Evolutionary conservation across 2,888 invertebrate species (phyloP).

Genomic region (Caenorhabditis sinica): DNA sequence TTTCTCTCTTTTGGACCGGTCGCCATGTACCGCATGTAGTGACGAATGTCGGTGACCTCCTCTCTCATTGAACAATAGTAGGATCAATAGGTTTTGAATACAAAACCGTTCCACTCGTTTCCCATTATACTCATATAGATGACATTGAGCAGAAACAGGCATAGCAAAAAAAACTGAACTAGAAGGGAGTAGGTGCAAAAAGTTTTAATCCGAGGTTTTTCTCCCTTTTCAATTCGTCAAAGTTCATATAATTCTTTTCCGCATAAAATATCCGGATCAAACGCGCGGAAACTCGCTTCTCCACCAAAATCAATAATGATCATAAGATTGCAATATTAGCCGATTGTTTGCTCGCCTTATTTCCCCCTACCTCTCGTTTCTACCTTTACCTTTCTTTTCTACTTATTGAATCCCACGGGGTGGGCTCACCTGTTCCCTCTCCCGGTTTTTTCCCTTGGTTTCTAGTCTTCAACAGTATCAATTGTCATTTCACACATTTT

Average conservation of each 20-base stretch:
- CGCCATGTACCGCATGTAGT: constrained; percentile 33
- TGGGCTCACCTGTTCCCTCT: constrained; percentile 20
- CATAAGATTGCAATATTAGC: constrained; percentile 66
- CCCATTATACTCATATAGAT: not conserved
- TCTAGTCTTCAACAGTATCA: not conserved
- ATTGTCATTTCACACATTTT: not conserved
- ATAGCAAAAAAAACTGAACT: not conserved
- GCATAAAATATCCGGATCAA: constrained; percentile 57
- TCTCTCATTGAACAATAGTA: constrained; percentile 28
- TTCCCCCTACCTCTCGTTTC: constrained; percentile 28
- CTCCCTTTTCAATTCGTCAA: constrained; percentile 17
- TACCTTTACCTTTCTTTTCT: constrained; percentile 37
- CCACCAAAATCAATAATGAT: constrained; percentile 59
- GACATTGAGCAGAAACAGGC: not conserved
- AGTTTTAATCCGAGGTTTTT: constrained; percentile 15
- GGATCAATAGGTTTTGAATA: constrained; percentile 53
- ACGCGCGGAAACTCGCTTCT: constrained; percentile 54
- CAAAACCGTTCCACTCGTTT: constrained; percentile 27
- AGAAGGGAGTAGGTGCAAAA: not conserved
- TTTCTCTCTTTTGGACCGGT: constrained; percentile 46
- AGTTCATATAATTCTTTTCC: constrained; percentile 38
- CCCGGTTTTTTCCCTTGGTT: not conserved
- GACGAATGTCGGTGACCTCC: constrained; percentile 47
- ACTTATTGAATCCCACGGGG: constrained; percentile 36
- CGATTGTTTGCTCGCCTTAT: constrained; percentile 64